Evolutionary conservation across 2,113 vertebrate species (phyloP).

Genomic region (Carollia perspicillata): DNA sequence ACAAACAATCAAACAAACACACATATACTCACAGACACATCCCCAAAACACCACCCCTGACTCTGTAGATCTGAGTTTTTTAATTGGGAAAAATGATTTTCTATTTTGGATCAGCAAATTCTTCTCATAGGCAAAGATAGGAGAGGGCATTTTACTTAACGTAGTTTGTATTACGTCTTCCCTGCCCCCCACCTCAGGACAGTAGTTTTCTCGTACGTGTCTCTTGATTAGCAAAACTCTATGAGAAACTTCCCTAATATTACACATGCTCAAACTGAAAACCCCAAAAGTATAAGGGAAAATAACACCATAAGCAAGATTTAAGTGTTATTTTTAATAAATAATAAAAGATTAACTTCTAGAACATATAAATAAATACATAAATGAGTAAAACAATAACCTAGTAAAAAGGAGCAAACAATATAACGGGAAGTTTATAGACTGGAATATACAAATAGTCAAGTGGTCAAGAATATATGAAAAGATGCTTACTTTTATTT

Average conservation of each 20-base stretch:
- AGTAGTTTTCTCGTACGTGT: neutral
- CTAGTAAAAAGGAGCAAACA: neutral
- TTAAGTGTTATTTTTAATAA: neutral
- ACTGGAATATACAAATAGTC: neutral
- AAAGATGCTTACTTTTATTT: neutral
- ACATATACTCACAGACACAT: neutral
- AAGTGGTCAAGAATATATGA: neutral
- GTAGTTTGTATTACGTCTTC: neutral
- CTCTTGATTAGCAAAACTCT: neutral
- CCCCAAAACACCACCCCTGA: neutral
- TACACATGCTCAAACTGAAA: neutral
- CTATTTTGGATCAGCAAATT: slow-evolving; percentile 36
- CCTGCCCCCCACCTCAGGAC: neutral
- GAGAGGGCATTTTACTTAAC: neutral
- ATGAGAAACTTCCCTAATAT: neutral
- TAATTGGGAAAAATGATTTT: neutral
- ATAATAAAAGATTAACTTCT: neutral
- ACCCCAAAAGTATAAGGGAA: neutral
- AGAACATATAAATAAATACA: neutral
- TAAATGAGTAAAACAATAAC: slow-evolving; percentile 2
- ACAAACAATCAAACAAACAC: neutral
- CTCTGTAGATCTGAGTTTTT: neutral
- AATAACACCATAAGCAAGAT: neutral
- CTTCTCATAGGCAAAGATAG: neutral
- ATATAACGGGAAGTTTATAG: neutral